Percentiles rank a stretch among this genome's conserved stretches.
Conservation (phyloP, 2,797 vertebrate species). For the Tragopan temminckii region DNA sequence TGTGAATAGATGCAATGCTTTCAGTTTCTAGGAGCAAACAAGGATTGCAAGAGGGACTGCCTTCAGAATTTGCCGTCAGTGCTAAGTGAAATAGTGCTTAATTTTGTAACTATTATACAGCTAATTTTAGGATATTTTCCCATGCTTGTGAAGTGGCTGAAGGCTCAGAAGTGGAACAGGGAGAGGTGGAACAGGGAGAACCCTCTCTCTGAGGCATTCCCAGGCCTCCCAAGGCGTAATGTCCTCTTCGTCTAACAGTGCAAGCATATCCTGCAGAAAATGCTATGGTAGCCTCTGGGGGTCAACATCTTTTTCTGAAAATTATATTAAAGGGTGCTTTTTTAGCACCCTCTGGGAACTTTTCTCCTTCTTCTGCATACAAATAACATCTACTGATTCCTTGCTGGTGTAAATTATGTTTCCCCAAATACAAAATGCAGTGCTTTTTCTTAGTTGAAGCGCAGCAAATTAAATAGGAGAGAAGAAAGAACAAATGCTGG, state of each 20-base stretch:
- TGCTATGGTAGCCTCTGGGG: background rate
- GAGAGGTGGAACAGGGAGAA: background rate
- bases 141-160: background rate
- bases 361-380: background rate
- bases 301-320: background rate
- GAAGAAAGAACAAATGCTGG: background rate
- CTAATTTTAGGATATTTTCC: background rate
- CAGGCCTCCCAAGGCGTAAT: rapidly evolving
- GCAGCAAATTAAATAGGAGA: background rate
- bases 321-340: rapidly evolving
- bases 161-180: background rate
- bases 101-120: background rate
- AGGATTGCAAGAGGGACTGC: conserved; percentile 1
- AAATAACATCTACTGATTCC: background rate
- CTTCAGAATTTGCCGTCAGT: conserved; percentile 31
- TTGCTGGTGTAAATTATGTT: background rate
- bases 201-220: background rate
- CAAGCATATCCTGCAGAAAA: rapidly evolving
- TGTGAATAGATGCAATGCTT: background rate
- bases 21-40: background rate
- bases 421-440: rapidly evolving
- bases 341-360: background rate
- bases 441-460: background rate
- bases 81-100: background rate
- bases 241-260: rapidly evolving